These are phyloP conservation scores for Lagorchestes hirsutus DNA, from an alignment of 2,797 vertebrate genomes.

Conservation along the genomic window DNA sequence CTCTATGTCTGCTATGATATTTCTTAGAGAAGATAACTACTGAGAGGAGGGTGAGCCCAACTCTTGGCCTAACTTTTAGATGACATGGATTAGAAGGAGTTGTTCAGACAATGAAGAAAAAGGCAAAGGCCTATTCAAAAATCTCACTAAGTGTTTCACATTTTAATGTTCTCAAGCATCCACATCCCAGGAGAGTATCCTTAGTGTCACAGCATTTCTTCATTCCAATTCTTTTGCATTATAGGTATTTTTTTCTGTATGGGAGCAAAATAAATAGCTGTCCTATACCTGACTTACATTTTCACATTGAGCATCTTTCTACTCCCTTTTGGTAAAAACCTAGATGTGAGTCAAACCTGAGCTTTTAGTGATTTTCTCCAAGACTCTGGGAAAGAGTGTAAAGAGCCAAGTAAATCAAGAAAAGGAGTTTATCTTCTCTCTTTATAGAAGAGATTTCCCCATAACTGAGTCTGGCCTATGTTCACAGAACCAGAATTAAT, in stretches of 20 bases:
- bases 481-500: background rate
- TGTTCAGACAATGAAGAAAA: background rate
- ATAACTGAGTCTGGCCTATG: background rate
- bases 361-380: background rate
- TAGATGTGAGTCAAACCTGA: background rate
- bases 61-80: background rate
- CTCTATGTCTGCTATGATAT: background rate
- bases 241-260: background rate
- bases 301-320: background rate
- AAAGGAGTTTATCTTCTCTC: background rate
- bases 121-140: background rate
- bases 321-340: background rate
- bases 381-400: background rate
- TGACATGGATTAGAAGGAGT: background rate
- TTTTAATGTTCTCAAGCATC: background rate
- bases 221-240: background rate
- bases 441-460: background rate
- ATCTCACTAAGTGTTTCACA: background rate
- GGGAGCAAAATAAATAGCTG: background rate
- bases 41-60: background rate
- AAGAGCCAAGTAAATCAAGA: background rate
- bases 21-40: background rate
- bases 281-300: background rate
- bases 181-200: background rate
- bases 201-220: background rate